Conservation (phyloP, 2,888 invertebrate species). For the Polydrusus pterygomalis region DNA sequence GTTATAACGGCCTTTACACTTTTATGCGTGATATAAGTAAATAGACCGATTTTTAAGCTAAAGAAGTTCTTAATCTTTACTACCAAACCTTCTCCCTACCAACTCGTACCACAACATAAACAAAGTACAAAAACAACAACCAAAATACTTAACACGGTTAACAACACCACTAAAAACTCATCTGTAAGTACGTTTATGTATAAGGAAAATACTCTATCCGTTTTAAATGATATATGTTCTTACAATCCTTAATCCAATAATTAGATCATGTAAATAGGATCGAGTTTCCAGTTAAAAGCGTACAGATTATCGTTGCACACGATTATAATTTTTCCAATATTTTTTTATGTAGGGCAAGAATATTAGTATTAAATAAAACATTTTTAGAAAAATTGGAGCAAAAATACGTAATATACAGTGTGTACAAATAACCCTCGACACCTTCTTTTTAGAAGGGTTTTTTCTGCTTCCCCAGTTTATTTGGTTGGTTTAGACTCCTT, state of each 20-base stretch:
- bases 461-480: too few relatives aligned
- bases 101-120: slow-evolving; percentile 38
- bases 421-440: too few relatives aligned
- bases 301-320: slow-evolving; percentile 11
- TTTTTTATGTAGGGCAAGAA: slow-evolving; percentile 21
- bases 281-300: too few relatives aligned
- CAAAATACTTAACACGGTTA: slow-evolving; percentile 16
- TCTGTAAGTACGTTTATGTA: background rate
- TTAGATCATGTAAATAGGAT: too few relatives aligned
- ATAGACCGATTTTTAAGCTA: background rate
- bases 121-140: slow-evolving; percentile 32
- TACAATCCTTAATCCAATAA: too few relatives aligned
- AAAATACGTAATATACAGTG: slow-evolving; percentile 21
- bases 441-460: too few relatives aligned
- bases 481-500: too few relatives aligned
- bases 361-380: slow-evolving; percentile 14
- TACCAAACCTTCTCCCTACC: slow-evolving; percentile 31
- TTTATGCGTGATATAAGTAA: too few relatives aligned
- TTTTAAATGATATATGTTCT: too few relatives aligned
- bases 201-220: background rate
- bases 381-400: slow-evolving; percentile 11
- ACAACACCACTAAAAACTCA: slow-evolving; percentile 3
- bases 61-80: slow-evolving; percentile 16
- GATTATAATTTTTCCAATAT: slow-evolving; percentile 13
- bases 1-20: too few relatives aligned